These are phyloP conservation scores for Petrosia ficiformis DNA, from an alignment of 37 sponge, comb jelly and placozoan species.

Conservation along the genomic window DNA sequence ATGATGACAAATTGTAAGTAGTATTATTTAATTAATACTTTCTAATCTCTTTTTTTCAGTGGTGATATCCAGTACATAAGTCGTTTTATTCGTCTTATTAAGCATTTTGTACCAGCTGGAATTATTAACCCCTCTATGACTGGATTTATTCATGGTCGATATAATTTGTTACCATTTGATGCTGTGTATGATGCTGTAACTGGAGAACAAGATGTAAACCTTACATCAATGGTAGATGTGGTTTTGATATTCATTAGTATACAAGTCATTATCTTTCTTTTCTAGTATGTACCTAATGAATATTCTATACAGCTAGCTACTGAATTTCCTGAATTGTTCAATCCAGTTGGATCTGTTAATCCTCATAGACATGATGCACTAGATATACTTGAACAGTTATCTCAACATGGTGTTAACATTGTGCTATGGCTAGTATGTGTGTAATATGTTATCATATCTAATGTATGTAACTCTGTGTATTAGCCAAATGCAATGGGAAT, in stretches of 20 bases:
- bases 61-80: conserved; percentile 67
- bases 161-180: conserved; percentile 67
- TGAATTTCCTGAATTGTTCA: conserved; percentile 63
- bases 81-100: conserved; percentile 50
- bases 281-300: conserved; percentile 76
- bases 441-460: too few species aligned
- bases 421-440: conserved; percentile 84
- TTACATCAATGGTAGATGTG: conserved; percentile 41
- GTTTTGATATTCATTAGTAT: neutral
- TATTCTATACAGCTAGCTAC: conserved; percentile 51
- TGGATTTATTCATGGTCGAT: conserved; percentile 41
- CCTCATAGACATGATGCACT: conserved; percentile 74
- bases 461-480: too few species aligned
- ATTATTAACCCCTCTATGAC: conserved; percentile 6
- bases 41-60: conserved; percentile 12
- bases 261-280: neutral
- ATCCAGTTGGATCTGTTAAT: conserved; percentile 81
- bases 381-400: conserved; percentile 68
- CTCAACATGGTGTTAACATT: conserved; percentile 54
- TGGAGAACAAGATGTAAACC: conserved; percentile 23
- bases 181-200: conserved; percentile 47
- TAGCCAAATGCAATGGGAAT: conserved; percentile 88
- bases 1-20: too few species aligned
- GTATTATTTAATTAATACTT: too few species aligned
- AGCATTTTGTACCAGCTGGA: conserved; percentile 53